Conservation (phyloP, 2,113 vertebrate species). For the Argyrosomus japonicus region DNA sequence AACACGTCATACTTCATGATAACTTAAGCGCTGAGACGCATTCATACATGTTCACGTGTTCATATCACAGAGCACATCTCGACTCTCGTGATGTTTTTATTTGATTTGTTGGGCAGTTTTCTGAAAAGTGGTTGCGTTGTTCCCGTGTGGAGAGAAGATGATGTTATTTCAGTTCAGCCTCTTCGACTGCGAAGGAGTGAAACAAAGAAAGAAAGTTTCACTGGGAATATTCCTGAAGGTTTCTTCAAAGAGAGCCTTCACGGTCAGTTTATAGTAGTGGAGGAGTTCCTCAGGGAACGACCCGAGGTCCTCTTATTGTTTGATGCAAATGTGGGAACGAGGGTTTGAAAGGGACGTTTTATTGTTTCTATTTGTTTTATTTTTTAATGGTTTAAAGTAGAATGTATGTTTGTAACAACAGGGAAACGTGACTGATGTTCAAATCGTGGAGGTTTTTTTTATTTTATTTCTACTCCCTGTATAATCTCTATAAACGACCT, state of each 20-base stretch:
- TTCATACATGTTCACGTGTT: not conserved
- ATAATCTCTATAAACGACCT: conserved; percentile 18
- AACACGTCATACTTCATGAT: rapidly evolving
- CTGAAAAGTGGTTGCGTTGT: conserved; percentile 60
- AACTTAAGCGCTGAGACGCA: conserved; percentile 14
- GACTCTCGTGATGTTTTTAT: not conserved
- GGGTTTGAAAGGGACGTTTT: conserved; percentile 39
- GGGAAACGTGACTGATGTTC: conserved; percentile 20
- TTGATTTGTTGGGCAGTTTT: conserved; percentile 21
- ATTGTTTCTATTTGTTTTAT: conserved; percentile 15
- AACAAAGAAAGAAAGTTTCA: conserved; percentile 17
- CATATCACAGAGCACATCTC: not conserved
- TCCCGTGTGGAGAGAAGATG: conserved; percentile 15
- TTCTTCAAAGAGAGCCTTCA: not conserved
- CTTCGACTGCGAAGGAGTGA: not conserved
- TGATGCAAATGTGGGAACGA: conserved; percentile 9
- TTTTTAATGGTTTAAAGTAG: not conserved
- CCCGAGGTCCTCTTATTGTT: not conserved
- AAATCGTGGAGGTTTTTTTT: conserved; percentile 1
- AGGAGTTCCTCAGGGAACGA: conserved; percentile 54
- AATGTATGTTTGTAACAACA: conserved; percentile 34
- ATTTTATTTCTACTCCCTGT: conserved; percentile 55
- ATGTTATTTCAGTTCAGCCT: conserved; percentile 14
- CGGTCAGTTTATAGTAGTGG: not conserved
- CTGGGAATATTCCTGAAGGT: not conserved